Percentiles rank a stretch among this genome's conserved stretches.
Conservation (phyloP, 2,888 invertebrate genomes). For the Phyllotreta cruciferae region DNA sequence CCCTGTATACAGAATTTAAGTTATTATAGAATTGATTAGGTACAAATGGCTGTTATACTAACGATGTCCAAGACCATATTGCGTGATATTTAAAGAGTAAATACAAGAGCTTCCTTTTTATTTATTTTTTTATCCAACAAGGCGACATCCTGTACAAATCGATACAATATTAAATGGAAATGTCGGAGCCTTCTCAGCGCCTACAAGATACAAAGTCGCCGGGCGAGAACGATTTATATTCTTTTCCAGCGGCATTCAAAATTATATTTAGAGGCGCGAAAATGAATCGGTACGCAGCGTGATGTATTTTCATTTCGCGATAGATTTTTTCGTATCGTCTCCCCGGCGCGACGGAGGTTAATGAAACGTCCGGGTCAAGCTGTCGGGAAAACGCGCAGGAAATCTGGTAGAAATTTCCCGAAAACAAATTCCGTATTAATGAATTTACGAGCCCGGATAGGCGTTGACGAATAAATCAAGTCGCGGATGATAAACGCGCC, state of each 20-base stretch:
- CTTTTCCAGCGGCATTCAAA: slow-evolving; percentile 6
- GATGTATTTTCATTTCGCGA: slow-evolving; percentile 14
- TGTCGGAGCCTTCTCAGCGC: neutral
- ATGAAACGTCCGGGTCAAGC: slow-evolving; percentile 18
- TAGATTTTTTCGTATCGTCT: slow-evolving; percentile 1
- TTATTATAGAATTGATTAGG: too few relatives aligned
- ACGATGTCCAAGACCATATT: too few relatives aligned
- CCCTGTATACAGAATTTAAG: too few relatives aligned
- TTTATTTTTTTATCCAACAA: too few relatives aligned
- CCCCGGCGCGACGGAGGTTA: neutral
- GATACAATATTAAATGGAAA: neutral
- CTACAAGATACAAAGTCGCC: slow-evolving; percentile 4
- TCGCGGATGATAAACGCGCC: too few relatives aligned
- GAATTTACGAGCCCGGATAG: slow-evolving; percentile 1
- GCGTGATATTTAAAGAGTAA: too few relatives aligned
- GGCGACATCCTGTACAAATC: too few relatives aligned
- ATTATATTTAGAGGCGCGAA: slow-evolving; percentile 15
- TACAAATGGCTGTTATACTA: too few relatives aligned
- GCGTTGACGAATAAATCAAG: neutral
- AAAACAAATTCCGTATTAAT: slow-evolving; percentile 6
- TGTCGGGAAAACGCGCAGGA: slow-evolving; percentile 6
- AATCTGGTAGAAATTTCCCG: neutral
- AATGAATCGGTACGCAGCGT: slow-evolving; percentile 15
- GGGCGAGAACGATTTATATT: slow-evolving; percentile 6
- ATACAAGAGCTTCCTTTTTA: too few relatives aligned